Base-by-base conservation (phyloP, 2,797 vertebrate genomes). In the Botia almorhae region DNA sequence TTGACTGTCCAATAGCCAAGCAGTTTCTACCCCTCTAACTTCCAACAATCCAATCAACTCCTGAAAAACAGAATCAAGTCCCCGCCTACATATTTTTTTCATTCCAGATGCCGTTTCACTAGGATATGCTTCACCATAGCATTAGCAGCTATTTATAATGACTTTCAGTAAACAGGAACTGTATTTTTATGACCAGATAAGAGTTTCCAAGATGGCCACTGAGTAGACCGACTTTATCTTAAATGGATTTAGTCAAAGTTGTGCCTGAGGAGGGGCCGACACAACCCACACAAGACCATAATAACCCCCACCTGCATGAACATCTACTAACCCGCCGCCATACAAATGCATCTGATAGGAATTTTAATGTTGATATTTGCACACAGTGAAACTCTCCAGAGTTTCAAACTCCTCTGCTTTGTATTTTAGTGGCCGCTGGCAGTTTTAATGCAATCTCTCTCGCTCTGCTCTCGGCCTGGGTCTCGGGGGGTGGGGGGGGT, bases 381-480 rank as follows among this genome's bases (percentile, higher is more conserved):
- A 68, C 76, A 55, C 43, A 17, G 63, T 72, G 48, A 79, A 50
- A 61, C 61, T 78, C 72, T 77, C 61, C 73, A 69, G 83, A 80
- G 74, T 43, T 14, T 50, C 29, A 19, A 16, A 43, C 12, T 29
- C 60, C 79, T 58, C n/a, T 29, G 65, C 50, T 51, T 58, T 75
- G 55, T 26, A 16, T 51, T 70, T 69, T 19, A 53, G 21, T 39
- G 64, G 46, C 73, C 60, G 48, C 56, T 33, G 36, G 64, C 11
- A 72, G 78, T 79, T 83, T 70, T 78, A 65, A 84, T 81, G 78
- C 33, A 51, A 72, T 80, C 21, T 23, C 60, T 73, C 39, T 61
- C 63, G 33, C n/a, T 14, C 65, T 63, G 3, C 58, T 2, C 12
- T 61, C 4, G 10, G 72, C 81, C 53, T 78, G 14, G 81, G 82